A percentile compares a stretch with the other conserved stretches of the same genome.
These are phyloP conservation scores for Trissoscelio sp. DNA, from an alignment of 2,888 invertebrate genomes.

Conservation along the genomic window DNA sequence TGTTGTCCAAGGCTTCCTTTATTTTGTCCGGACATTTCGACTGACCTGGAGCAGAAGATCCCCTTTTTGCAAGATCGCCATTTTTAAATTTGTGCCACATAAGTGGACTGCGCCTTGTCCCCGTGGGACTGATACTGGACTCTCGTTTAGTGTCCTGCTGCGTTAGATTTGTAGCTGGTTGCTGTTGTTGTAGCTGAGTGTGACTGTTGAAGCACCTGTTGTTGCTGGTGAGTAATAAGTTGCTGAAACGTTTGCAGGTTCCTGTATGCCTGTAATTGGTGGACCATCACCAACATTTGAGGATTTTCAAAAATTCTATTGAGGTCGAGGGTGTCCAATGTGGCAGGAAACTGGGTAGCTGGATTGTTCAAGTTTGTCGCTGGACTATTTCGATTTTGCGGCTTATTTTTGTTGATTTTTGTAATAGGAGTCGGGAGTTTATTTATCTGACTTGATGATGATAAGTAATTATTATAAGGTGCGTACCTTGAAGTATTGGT, in stretches of 20 bases:
- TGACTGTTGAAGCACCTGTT: conserved; percentile 28
- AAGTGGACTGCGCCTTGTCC: conserved; percentile 72
- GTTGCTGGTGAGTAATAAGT: conserved; percentile 6
- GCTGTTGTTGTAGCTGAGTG: conserved; percentile 69
- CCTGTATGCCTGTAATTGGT: conserved; percentile 10
- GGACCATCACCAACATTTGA: conserved; percentile 21
- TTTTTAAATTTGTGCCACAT: conserved; percentile 70
- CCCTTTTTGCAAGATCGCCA: conserved; percentile 27
- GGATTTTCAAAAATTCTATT: conserved; percentile 18
- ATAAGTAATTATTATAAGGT: conserved; percentile 1
- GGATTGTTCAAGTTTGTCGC: not conserved
- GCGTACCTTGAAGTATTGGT: not conserved
- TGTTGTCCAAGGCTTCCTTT: conserved; percentile 88
- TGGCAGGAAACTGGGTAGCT: conserved; percentile 4
- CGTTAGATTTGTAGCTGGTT: not conserved
- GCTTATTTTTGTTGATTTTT: conserved; percentile 50
- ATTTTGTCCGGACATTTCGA: conserved; percentile 84
- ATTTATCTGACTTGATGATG: conserved; percentile 9
- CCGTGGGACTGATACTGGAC: conserved; percentile 70
- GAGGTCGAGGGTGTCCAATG: not conserved
- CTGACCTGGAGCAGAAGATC: conserved; percentile 11
- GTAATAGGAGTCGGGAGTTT: conserved; percentile 47
- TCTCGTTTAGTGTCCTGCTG: conserved; percentile 30
- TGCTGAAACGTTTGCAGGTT: conserved; percentile 18
- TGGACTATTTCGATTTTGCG: conserved; percentile 4